Conservation (phyloP, 2,888 invertebrate species). For the Odontomyia ornata region DNA sequence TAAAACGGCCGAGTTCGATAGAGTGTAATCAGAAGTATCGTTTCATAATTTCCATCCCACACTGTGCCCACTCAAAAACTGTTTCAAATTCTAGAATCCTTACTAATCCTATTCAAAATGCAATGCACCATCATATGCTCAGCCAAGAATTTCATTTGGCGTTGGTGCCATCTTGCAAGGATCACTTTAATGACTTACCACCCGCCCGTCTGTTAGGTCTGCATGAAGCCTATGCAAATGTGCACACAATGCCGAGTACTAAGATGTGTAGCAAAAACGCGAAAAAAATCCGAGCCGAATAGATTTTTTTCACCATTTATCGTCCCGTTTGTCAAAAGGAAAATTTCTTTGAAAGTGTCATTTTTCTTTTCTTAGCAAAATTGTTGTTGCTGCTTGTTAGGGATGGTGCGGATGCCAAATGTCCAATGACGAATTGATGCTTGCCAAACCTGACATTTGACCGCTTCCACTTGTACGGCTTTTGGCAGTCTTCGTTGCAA, state of each 20-base stretch:
- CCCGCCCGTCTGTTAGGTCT: conserved; percentile 17
- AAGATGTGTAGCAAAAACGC: not conserved
- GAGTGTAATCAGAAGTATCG: not conserved
- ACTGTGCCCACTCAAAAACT: not conserved
- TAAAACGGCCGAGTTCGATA: not conserved
- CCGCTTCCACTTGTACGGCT: conserved; percentile 34
- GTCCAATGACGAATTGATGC: conserved; percentile 19
- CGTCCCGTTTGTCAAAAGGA: not conserved
- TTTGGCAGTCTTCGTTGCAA: not conserved
- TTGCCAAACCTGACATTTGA: not conserved
- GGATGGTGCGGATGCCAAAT: conserved; percentile 25
- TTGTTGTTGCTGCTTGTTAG: not conserved
- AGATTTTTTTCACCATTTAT: conserved; percentile 5
- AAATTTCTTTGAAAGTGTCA: conserved; percentile 28
- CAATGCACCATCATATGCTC: too few species aligned
- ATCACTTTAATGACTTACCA: conserved; percentile 29
- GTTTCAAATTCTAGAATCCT: not conserved
- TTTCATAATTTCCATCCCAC: not conserved
- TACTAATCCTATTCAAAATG: too few species aligned
- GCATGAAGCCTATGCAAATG: conserved; percentile 41
- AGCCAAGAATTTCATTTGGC: too few species aligned
- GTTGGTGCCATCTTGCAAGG: conserved; percentile 19
- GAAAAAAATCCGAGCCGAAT: conserved; percentile 30
- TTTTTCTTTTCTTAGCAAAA: conserved; percentile 17
- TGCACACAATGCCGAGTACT: not conserved